Percentiles rank a stretch among this genome's conserved stretches.
Evolutionary conservation across 2,113 vertebrate genomes (phyloP).

Genomic region (Charina bottae): DNA sequence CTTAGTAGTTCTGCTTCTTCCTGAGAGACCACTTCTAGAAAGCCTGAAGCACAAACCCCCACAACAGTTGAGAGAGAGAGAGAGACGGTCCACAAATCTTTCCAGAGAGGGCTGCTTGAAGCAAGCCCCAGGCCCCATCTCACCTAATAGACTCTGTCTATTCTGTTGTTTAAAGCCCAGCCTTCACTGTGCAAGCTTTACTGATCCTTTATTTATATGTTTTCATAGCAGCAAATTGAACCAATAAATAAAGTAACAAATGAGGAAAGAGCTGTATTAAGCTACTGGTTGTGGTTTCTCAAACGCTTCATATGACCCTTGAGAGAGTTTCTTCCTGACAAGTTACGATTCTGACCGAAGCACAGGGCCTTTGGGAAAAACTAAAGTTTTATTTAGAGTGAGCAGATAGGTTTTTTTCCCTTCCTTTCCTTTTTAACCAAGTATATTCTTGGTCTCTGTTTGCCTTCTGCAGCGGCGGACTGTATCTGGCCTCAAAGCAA

Average conservation of each 20-base stretch:
- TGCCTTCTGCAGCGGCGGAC: background rate
- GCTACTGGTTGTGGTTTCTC: background rate
- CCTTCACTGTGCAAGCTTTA: background rate
- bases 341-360: slow-evolving; percentile 21
- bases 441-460: background rate
- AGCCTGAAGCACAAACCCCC: background rate
- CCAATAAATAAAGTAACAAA: slow-evolving; percentile 27
- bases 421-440: background rate
- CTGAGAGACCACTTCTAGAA: background rate
- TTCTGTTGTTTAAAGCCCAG: background rate
- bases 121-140: background rate
- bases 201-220: background rate
- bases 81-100: background rate
- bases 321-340: background rate
- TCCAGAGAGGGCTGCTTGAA: background rate
- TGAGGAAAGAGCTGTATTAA: background rate
- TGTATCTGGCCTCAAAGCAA: background rate
- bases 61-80: background rate
- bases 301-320: background rate
- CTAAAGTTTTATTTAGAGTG: background rate
- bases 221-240: slow-evolving; percentile 20
- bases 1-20: background rate
- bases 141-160: background rate
- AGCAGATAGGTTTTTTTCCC: background rate
- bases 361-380: slow-evolving; percentile 1